phyloP scores from a whole-genome alignment of 2,888 invertebrate genomes.

The Nebria salina region DNA sequence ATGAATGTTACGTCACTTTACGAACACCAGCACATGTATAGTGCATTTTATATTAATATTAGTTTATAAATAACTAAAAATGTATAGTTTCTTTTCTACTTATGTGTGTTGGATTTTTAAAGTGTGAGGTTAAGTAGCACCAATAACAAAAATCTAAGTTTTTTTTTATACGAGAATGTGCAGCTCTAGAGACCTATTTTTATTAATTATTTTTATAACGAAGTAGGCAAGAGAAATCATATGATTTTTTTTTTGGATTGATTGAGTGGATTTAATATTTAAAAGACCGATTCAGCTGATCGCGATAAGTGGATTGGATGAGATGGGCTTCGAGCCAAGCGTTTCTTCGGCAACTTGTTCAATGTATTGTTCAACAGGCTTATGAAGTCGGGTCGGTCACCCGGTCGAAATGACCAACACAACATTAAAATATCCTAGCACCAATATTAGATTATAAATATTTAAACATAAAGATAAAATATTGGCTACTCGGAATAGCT shows the following conservation, averaged over 20 bases:
- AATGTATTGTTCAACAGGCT: conserved; percentile 83
- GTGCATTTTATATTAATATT: background rate
- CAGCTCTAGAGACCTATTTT: background rate
- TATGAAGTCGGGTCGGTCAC: conserved; percentile 91
- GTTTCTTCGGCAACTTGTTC: conserved; percentile 93
- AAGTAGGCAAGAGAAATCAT: background rate
- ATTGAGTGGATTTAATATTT: conserved; percentile 52
- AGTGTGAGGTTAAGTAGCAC: conserved; percentile 1
- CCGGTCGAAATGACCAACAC: conserved; percentile 92
- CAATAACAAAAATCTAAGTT: background rate
- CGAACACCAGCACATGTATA: background rate
- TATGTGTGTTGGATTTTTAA: background rate
- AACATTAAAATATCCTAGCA: conserved; percentile 92
- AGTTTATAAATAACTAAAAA: background rate
- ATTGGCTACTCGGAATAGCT: no score
- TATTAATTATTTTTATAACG: background rate
- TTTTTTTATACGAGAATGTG: background rate
- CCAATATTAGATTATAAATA: background rate
- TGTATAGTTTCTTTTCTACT: background rate
- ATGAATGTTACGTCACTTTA: background rate
- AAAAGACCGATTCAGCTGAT: conserved; percentile 96
- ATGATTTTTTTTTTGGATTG: background rate
- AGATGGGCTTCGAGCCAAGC: conserved; percentile 95
- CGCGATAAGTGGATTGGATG: conserved; percentile 97
- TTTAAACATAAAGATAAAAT: no score